Conservation (phyloP, 2,797 vertebrate genomes). For the Bryconaethiops microstoma region DNA sequence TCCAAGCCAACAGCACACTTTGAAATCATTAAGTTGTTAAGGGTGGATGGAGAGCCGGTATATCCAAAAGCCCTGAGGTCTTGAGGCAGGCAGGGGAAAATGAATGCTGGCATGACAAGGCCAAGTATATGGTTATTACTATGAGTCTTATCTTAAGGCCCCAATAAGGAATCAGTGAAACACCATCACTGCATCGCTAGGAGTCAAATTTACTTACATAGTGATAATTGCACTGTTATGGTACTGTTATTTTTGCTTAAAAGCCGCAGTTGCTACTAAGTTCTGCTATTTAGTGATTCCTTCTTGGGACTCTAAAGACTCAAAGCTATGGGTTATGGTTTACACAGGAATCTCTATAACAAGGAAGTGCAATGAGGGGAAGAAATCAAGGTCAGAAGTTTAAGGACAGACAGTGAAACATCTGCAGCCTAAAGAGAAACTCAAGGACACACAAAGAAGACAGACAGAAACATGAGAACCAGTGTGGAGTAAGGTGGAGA, state of each 20-base stretch:
- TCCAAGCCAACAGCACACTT: background rate
- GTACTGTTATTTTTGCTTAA: background rate
- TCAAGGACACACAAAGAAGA: slow-evolving; percentile 63
- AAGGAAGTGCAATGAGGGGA: background rate
- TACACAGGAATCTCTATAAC: slow-evolving; percentile 8
- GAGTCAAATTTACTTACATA: background rate
- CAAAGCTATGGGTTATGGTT: slow-evolving; percentile 11
- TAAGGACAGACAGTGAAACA: slow-evolving; percentile 36
- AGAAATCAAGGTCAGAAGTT: slow-evolving; percentile 21
- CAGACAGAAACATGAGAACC: slow-evolving; percentile 32
- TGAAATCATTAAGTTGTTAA: slow-evolving; percentile 22
- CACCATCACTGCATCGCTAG: background rate
- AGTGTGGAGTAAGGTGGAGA: slow-evolving; percentile 50
- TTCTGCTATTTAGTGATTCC: background rate
- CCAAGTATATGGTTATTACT: slow-evolving; percentile 11
- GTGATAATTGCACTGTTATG: background rate
- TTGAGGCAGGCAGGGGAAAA: slow-evolving; percentile 70
- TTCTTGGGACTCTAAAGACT: slow-evolving; percentile 25
- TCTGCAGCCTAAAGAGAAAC: slow-evolving; percentile 40
- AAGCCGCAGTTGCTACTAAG: slow-evolving; percentile 8
- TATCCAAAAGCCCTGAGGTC: slow-evolving; percentile 81
- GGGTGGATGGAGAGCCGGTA: slow-evolving; percentile 51
- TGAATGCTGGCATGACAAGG: slow-evolving; percentile 34
- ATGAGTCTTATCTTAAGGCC: background rate
- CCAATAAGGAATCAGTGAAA: slow-evolving; percentile 10